Percentiles rank a stretch among this genome's conserved stretches.
Conservation (phyloP, 1,140 invertebrate genomes). For the Saxidomus purpurata region DNA sequence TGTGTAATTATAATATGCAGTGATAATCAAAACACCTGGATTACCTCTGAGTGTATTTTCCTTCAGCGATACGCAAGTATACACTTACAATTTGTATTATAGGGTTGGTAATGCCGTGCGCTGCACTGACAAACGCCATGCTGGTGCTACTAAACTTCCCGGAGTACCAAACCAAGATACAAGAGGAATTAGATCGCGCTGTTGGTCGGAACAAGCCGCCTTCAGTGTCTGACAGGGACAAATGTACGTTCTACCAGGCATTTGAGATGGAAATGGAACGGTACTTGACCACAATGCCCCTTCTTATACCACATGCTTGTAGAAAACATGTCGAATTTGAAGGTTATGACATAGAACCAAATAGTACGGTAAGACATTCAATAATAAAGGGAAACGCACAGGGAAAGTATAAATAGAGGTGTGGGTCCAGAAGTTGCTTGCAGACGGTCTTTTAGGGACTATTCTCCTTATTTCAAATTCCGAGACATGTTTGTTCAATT, state of each 20-base stretch:
- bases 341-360: background rate
- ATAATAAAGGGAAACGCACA: too few species aligned
- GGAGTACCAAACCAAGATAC: background rate
- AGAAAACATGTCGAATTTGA: background rate
- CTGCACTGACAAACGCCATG: background rate
- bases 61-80: too few species aligned
- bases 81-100: too few species aligned
- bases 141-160: background rate
- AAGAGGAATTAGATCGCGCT: background rate
- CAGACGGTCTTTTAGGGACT: too few species aligned
- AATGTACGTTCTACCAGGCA: background rate
- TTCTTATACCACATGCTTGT: background rate
- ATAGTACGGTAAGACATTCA: conserved; percentile 9
- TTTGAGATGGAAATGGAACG: background rate
- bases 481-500: too few species aligned
- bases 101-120: background rate
- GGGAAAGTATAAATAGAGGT: too few species aligned
- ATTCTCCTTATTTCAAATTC: too few species aligned
- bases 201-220: background rate
- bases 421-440: too few species aligned
- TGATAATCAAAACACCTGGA: too few species aligned
- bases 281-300: background rate
- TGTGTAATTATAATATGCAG: too few species aligned
- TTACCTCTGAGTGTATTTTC: too few species aligned
- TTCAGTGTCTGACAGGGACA: background rate